phyloP scores from a whole-genome alignment of 1,140 invertebrate species.

The Eumeta japonica region DNA sequence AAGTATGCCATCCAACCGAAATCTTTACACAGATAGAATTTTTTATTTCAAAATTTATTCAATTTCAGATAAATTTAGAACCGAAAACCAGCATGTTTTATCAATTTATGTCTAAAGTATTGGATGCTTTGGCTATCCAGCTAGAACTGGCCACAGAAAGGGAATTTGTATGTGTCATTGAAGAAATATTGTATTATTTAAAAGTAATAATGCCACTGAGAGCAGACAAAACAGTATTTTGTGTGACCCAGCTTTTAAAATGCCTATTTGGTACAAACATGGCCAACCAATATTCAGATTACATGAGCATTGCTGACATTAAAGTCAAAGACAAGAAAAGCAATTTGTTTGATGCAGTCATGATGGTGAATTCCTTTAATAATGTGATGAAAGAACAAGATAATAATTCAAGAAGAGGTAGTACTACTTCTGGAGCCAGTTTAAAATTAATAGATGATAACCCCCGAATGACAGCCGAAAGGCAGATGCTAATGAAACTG shows the following conservation, averaged over 20 bases:
- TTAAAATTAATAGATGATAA: constrained; percentile 35
- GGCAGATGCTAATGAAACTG: constrained; percentile 36
- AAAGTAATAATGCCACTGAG: constrained; percentile 71
- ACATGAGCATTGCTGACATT: constrained; percentile 32
- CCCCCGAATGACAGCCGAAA: constrained; percentile 31
- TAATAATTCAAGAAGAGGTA: constrained; percentile 18
- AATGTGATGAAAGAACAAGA: constrained; percentile 8
- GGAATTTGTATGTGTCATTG: constrained; percentile 72
- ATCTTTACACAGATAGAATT: constrained; percentile 4
- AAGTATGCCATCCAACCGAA: no score
- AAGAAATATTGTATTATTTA: constrained; percentile 79
- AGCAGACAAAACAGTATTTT: constrained; percentile 69
- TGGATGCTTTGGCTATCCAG: constrained; percentile 73
- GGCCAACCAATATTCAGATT: constrained; percentile 63
- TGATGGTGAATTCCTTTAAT: constrained; percentile 15
- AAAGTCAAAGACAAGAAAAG: constrained; percentile 8
- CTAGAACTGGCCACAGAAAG: constrained; percentile 72
- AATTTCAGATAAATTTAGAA: constrained; percentile 70
- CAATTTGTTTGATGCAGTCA: constrained; percentile 17
- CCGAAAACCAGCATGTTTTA: constrained; percentile 71
- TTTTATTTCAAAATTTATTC: constrained; percentile 7
- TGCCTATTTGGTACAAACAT: constrained; percentile 81
- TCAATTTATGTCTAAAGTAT: constrained; percentile 63
- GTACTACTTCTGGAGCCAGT: constrained; percentile 27
- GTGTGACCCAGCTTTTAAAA: constrained; percentile 81